Conservation (phyloP, 2,888 invertebrate species). For the Nymphalis urticae region DNA sequence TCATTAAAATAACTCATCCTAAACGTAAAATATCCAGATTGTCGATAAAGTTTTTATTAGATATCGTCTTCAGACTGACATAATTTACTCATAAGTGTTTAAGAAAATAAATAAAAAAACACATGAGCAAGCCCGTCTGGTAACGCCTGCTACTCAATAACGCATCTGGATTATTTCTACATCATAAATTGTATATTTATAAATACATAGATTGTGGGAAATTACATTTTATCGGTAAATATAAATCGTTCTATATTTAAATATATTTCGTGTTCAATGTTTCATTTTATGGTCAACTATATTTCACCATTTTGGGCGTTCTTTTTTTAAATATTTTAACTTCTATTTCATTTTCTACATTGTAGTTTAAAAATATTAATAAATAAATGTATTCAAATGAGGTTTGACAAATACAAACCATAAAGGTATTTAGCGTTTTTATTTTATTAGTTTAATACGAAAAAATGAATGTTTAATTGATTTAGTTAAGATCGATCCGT, state of each 20-base stretch:
- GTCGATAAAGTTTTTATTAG: conserved; percentile 42
- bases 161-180: conserved; percentile 48
- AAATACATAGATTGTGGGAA: conserved; percentile 28
- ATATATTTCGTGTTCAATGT: conserved; percentile 1
- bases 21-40: conserved; percentile 37
- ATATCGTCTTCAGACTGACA: conserved; percentile 48
- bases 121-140: conserved; percentile 35
- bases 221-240: conserved; percentile 24
- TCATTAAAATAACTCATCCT: conserved; percentile 35
- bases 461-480: conserved; percentile 39
- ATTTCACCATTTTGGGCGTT: not conserved
- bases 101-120: conserved; percentile 62
- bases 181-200: conserved; percentile 33
- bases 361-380: no score
- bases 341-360: no score
- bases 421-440: conserved; percentile 3
- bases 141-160: conserved; percentile 62
- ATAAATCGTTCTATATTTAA: conserved; percentile 6
- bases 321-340: no score
- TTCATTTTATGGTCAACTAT: conserved; percentile 13
- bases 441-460: conserved; percentile 20
- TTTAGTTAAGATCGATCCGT: conserved; percentile 38
- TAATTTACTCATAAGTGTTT: conserved; percentile 64
- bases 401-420: no score
- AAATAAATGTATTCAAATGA: no score